Conservation (phyloP, 2,888 invertebrate species). For the Scaptomyza parva region DNA sequence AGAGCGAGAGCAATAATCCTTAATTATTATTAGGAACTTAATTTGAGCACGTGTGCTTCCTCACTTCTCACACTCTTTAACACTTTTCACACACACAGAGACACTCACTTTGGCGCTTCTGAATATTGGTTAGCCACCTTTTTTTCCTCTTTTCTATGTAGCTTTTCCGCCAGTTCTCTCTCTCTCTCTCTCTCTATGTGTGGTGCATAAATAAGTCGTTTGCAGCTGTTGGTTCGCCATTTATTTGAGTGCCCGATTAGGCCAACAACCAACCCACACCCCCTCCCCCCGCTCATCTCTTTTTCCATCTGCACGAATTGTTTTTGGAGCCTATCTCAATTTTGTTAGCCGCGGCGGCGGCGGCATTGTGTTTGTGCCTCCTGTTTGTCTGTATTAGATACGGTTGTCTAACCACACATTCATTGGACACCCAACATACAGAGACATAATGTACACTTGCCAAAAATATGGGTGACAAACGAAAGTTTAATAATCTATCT, state of each 20-base stretch:
- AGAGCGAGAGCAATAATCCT: conserved; percentile 34
- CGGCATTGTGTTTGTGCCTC: conserved; percentile 29
- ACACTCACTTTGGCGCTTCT: too few species aligned
- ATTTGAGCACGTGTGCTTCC: conserved; percentile 45
- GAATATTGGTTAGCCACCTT: not conserved
- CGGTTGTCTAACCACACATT: conserved; percentile 27
- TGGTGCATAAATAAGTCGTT: conserved; percentile 74
- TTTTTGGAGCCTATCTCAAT: conserved; percentile 35
- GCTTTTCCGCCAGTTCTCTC: too few species aligned
- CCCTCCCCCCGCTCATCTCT: too few species aligned
- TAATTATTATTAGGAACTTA: conserved; percentile 56
- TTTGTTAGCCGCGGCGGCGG: conserved; percentile 46
- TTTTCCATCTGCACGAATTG: conserved; percentile 49
- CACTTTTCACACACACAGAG: not conserved
- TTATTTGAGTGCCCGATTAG: conserved; percentile 66
- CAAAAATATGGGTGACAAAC: not conserved
- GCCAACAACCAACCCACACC: conserved; percentile 24
- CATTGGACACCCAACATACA: conserved; percentile 8
- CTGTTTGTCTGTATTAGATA: conserved; percentile 8
- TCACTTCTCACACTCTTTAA: not conserved
- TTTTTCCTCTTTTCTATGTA: conserved; percentile 16
- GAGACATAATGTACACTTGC: not conserved
- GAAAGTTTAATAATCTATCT: not conserved
- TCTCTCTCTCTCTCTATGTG: too few species aligned
- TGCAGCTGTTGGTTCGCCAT: conserved; percentile 69